phyloP scores from a whole-genome alignment of 2,797 vertebrate species.

The Loriculus beryllinus region DNA sequence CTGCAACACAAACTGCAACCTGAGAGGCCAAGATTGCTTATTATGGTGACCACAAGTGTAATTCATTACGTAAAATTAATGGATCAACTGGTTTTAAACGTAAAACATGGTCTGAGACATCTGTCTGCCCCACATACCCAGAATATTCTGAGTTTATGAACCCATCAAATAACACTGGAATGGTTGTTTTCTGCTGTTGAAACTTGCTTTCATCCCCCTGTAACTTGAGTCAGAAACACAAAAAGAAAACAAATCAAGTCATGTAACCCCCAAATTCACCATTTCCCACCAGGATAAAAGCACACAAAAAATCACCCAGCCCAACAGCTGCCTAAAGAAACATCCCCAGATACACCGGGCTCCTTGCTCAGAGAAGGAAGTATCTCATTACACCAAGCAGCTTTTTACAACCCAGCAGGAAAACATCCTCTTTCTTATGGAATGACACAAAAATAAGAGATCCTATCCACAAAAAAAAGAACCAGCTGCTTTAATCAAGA shows the following conservation, averaged over 20 bases:
- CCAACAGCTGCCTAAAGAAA: conserved; percentile 41
- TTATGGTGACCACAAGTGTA: background rate
- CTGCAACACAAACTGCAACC: background rate
- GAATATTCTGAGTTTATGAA: background rate
- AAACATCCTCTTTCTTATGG: background rate
- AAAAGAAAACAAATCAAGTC: background rate
- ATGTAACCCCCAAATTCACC: background rate
- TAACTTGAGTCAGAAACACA: background rate
- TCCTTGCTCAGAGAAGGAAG: no score
- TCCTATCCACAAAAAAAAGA: background rate
- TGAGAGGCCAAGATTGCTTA: background rate
- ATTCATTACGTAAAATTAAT: background rate
- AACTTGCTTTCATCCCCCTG: background rate
- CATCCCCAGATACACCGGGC: background rate
- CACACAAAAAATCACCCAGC: background rate
- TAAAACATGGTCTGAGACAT: background rate
- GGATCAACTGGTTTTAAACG: background rate
- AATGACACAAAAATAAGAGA: background rate
- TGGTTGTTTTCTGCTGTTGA: background rate
- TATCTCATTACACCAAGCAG: conserved; percentile 5
- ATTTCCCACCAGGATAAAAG: conserved; percentile 17
- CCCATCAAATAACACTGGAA: background rate
- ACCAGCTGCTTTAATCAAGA: background rate
- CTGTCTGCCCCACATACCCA: background rate
- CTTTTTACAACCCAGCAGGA: conserved; percentile 1